Base-by-base conservation (phyloP, 2,888 invertebrate genomes). In the Tetramorium bicarinatum region DNA sequence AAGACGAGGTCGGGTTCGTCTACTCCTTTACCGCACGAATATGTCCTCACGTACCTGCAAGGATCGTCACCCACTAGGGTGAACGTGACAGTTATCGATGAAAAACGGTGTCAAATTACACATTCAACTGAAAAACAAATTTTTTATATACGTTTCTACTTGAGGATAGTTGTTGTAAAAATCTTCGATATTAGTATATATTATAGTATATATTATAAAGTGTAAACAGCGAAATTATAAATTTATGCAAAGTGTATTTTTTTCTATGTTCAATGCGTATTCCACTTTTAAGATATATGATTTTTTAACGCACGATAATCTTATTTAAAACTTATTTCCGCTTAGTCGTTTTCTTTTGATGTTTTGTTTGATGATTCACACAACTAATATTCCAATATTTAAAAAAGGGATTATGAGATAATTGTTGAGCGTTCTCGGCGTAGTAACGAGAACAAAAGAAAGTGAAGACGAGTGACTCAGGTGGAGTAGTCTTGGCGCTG, bases 391-490 rank as follows among this genome's bases (percentile, higher is more conserved):
- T 54, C 56, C n/a, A 7, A 49, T 8, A n/a, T 41, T 25, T 11
- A 34, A 38, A 56, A 56, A 44, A 8, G 0, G 2, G 1, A 4
- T n/a, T n/a, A 11, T 1, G 11, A n/a, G 11, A 1, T 34, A 13
- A 72, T 38, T 41, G 66, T 84, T 71, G 84, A 79, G 82, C 54
- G 56, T 67, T 83, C 83, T 86, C 84, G 62, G 71, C 64, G 62
- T 54, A 67, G 41, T 82, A 87, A 84, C 82, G 87, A 89, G 89
- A 89, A 93, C 91, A 92, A 93, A 93, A 94, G 92, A 92, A 91
- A 91, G 90, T 80, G 89, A 91, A 90, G 91, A 91, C 91, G 92
- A 92, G 92, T 94, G 94, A 93, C 92, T 92, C 92, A 91, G 91
- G 92, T 92, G 92, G 89, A 91, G 90, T 90, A 91, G 92, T 92